phyloP scores from a whole-genome alignment of 2,888 invertebrate genomes.

The Dasypolia templi region DNA sequence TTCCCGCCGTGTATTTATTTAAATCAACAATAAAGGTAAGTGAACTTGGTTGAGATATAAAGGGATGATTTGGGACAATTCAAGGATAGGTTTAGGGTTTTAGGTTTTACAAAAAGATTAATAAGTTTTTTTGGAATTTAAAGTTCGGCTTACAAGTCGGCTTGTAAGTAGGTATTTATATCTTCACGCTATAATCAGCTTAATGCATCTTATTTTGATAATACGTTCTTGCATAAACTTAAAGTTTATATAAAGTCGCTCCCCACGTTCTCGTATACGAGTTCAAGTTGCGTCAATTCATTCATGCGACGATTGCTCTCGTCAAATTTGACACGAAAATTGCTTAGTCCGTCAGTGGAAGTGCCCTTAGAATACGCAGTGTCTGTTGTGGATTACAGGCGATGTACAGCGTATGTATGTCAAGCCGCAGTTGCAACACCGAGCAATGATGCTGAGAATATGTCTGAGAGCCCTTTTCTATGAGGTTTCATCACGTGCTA shows the following conservation, averaged over 20 bases:
- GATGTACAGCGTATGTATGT: slow-evolving; percentile 81
- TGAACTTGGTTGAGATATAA: slow-evolving; percentile 77
- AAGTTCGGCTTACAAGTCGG: background rate
- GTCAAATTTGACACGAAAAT: slow-evolving; percentile 74
- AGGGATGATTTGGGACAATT: slow-evolving; percentile 72
- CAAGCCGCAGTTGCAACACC: slow-evolving; percentile 83
- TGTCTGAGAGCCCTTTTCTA: slow-evolving; percentile 86
- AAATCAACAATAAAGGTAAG: slow-evolving; percentile 86
- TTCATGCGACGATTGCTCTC: slow-evolving; percentile 67
- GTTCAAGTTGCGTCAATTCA: slow-evolving; percentile 67
- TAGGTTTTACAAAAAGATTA: slow-evolving; percentile 14
- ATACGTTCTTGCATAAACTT: slow-evolving; percentile 61
- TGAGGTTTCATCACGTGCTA: slow-evolving; percentile 65
- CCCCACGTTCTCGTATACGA: slow-evolving; percentile 62
- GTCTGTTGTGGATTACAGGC: slow-evolving; percentile 76
- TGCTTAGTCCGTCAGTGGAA: slow-evolving; percentile 60
- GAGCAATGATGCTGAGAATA: slow-evolving; percentile 77
- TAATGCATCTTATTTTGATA: slow-evolving; percentile 54
- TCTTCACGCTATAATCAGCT: slow-evolving; percentile 41
- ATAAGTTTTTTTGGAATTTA: background rate
- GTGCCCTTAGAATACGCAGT: slow-evolving; percentile 73
- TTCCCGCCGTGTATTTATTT: slow-evolving; percentile 87
- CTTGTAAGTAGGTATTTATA: slow-evolving; percentile 36
- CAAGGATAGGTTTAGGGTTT: slow-evolving; percentile 37
- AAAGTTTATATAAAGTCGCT: slow-evolving; percentile 60